Evolutionary conservation across 2,797 vertebrate genomes (phyloP), one percentile per base, ranked within the genome.

Genomic region (Chelonia mydas): DNA sequence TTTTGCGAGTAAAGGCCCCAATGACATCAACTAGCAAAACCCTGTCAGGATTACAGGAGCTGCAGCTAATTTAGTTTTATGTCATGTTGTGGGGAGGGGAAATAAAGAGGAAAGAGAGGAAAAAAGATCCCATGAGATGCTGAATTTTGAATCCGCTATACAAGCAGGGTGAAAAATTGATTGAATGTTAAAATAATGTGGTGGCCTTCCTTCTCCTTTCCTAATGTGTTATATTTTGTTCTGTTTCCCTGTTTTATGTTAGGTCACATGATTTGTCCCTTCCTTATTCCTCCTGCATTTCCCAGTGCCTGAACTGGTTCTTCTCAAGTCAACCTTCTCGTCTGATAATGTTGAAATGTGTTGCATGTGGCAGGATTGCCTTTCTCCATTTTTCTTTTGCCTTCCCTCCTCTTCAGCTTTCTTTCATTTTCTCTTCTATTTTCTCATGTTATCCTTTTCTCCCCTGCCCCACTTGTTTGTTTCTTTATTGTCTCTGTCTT

Each of bases 1-100:
- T 86, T 84, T 92, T 68, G 95, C 91, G 76, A 41, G 45, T 93
- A 81, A 50, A 77, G 59, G 37, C 94, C 74, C 59, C 87, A n/a
- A 78, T 25, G 77, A 74, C 93, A n/a, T 47, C 92, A 83, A 82
- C 57, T 54, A 84, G 74, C 45, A 55, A 41, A 90, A 15, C 25
- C 90, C 78, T 68, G 82, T 45, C 47, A 83, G 11, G 45, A 77
- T 77, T 49, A 49, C 45, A 49, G 45, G 45, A 77, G 27, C 21
- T 11, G 37, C 68, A 72, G 37, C 19, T 49, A 77, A 49, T 49
- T 77, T 31, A 17, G 45, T 47, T 76, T 49, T 31, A 21, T 87
- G 76, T n/a, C 11, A 11, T 86, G 28, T 74, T 93, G 87, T 50
- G 55, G 17, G 37, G 45, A 88, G 50, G 15, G 59, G 41, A 45